A percentile compares a stretch with the other conserved stretches of the same genome.
Evolutionary conservation across 2,113 vertebrate species (phyloP).

Genomic region (Camelus dromedarius): DNA sequence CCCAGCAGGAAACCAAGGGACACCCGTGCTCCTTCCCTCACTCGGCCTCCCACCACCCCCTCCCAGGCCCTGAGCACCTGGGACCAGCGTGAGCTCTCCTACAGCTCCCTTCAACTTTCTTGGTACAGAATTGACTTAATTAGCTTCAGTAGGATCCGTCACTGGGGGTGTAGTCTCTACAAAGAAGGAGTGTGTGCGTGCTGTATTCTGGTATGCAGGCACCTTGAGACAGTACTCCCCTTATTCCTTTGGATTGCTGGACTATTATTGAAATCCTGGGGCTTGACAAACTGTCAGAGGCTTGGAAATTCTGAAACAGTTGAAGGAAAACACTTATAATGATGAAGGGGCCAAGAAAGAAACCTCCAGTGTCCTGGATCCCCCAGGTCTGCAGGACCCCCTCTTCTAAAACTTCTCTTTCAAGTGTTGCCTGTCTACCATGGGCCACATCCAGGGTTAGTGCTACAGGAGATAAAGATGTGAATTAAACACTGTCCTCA

Average conservation of each 20-base stretch:
- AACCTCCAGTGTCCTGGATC: neutral
- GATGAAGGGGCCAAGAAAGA: neutral
- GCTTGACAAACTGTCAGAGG: neutral
- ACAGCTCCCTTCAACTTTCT: neutral
- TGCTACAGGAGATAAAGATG: neutral
- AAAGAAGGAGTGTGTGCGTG: neutral
- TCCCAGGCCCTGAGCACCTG: neutral
- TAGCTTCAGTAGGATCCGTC: neutral
- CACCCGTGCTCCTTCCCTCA: neutral
- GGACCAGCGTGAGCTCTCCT: neutral
- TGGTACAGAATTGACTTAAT: neutral
- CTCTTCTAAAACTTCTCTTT: neutral
- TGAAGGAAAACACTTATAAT: slow-evolving; percentile 1
- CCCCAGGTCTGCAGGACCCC: neutral
- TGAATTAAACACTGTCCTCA: neutral
- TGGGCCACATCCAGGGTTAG: accelerated
- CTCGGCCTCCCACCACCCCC: neutral
- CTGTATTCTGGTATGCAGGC: neutral
- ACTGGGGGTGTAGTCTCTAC: neutral
- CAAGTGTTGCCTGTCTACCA: neutral
- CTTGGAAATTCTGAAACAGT: slow-evolving; percentile 14
- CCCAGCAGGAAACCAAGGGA: neutral
- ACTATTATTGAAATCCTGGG: neutral
- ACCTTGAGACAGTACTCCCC: neutral
- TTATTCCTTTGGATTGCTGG: neutral